Evolutionary conservation across 2,888 invertebrate genomes (phyloP).

Genomic region (Watsonalla binaria): DNA sequence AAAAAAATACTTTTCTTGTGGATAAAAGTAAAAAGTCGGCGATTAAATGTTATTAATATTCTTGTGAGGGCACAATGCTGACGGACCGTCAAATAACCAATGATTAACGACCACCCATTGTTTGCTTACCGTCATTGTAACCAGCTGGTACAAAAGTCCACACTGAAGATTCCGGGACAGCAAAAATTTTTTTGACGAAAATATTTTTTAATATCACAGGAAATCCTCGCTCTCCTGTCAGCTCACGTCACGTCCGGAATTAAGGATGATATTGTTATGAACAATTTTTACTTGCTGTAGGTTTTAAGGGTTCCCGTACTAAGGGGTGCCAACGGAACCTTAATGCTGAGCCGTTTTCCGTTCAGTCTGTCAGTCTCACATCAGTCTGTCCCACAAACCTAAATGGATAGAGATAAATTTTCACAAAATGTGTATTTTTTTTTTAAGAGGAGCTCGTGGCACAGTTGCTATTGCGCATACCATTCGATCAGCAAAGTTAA

Average conservation of each 20-base stretch:
- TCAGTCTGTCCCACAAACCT: too few relatives aligned
- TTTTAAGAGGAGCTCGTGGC: too few relatives aligned
- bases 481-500: too few relatives aligned
- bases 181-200: slow-evolving; percentile 26
- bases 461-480: too few relatives aligned
- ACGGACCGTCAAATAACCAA: slow-evolving; percentile 54
- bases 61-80: slow-evolving; percentile 32
- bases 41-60: slow-evolving; percentile 39
- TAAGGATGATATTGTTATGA: slow-evolving; percentile 6
- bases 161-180: slow-evolving; percentile 39
- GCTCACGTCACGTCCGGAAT: slow-evolving; percentile 38
- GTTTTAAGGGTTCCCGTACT: too few relatives aligned
- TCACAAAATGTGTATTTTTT: too few relatives aligned
- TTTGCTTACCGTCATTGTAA: slow-evolving; percentile 48
- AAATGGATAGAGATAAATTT: too few relatives aligned
- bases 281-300: too few relatives aligned
- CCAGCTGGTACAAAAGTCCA: slow-evolving; percentile 37
- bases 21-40: slow-evolving; percentile 11
- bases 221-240: slow-evolving; percentile 36
- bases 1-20: slow-evolving; percentile 11
- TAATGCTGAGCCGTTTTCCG: too few relatives aligned
- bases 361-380: too few relatives aligned
- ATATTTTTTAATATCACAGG: slow-evolving; percentile 54
- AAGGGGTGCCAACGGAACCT: too few relatives aligned
- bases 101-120: slow-evolving; percentile 55